Percentiles rank a stretch among this genome's conserved stretches.
Conservation (phyloP, 2,113 vertebrate species). For the Macaca nemestrina region DNA sequence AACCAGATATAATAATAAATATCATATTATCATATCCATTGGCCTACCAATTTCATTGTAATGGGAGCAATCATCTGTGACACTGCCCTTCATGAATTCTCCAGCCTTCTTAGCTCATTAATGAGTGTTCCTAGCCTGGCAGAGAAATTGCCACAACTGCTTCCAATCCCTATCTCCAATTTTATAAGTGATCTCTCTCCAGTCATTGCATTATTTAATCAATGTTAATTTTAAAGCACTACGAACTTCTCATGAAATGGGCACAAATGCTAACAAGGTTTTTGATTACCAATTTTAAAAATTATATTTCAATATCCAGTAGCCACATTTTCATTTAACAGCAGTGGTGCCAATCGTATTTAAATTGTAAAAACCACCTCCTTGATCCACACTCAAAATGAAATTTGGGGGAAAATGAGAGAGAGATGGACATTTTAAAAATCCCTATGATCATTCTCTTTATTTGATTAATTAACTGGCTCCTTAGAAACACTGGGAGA, state of each 20-base stretch:
- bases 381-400: constrained; percentile 39
- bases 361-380: constrained; percentile 14
- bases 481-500: not conserved
- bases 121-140: constrained; percentile 65
- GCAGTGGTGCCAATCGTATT: not conserved
- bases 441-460: not conserved
- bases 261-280: constrained; percentile 73
- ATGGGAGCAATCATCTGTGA: constrained; percentile 72
- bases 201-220: constrained; percentile 82
- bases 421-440: constrained; percentile 6
- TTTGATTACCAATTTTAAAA: constrained; percentile 77
- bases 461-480: constrained; percentile 3
- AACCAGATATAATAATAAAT: constrained; percentile 63
- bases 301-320: constrained; percentile 69
- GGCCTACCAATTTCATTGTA: constrained; percentile 78
- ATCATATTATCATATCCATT: constrained; percentile 68
- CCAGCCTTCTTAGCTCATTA: constrained; percentile 75
- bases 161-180: constrained; percentile 26
- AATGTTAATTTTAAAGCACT: constrained; percentile 80
- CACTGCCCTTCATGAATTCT: constrained; percentile 75
- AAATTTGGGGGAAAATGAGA: not conserved
- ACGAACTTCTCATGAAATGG: constrained; percentile 78
- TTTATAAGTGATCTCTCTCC: constrained; percentile 73
- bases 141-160: constrained; percentile 59
- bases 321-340: constrained; percentile 69